Base-by-base conservation (phyloP, 2,888 invertebrate species). In the Drosophila borborema region DNA sequence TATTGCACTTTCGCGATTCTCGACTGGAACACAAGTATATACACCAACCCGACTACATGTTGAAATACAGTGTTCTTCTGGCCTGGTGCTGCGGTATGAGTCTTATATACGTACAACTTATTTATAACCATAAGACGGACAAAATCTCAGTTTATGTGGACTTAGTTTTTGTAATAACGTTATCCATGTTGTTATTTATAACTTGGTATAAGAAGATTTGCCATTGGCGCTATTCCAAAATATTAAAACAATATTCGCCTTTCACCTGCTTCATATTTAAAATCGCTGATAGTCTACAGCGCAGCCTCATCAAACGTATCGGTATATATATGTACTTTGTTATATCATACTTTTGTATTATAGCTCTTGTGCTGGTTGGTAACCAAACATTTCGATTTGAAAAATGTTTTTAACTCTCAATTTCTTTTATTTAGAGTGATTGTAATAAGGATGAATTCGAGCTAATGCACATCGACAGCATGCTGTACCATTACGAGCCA, bases 191-290 rank as follows among this genome's bases (percentile, higher is more conserved):
- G 18, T n/a, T 84, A 93, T 95, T 96, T 0, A 89, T 96, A 10
- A 95, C 95, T 0, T 97, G 97, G 97, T 96, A 96, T 71, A 95
- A 96, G 85, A 96, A 95, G 81, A 80, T 96, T 1, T 97, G 96
- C 91, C 96, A 36, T 96, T 95, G 83, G 94, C 94, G 59, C 91
- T 94, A 34, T 2, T 2, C 23, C 0, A 23, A 20, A 5, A 1
- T 6, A 0, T 5, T 5, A 9, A 36, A 63, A 1, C 8, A 0
- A 0, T 83, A 60, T 18, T 40, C 49, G 0, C 6, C 2, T 5
- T 9, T 61, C 0, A 82, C 74, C 36, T 80, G 67, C 12, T 0
- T 3, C 0, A 2, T 88, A 4, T 83, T 83, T 51, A 38, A 31
- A 5, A 12, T 62, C 3, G 38, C 96, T 0, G 92, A 94, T 12